Evolutionary conservation across 2,888 invertebrate genomes (phyloP).

Genomic region (Leptopilina syphax): DNA sequence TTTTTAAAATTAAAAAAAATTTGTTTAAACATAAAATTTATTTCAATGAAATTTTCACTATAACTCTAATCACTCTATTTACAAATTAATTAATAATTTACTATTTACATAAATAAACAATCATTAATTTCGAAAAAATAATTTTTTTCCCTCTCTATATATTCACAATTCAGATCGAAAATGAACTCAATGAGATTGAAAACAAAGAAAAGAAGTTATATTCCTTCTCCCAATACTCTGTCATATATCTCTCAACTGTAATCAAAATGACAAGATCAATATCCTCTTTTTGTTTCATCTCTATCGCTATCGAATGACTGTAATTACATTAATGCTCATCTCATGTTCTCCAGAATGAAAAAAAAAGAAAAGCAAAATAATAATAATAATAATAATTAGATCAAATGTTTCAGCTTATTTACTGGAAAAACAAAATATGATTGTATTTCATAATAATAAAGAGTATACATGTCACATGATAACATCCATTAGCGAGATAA

Average conservation of each 20-base stretch:
- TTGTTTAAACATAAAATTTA: too few relatives aligned
- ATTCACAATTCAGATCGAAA: too few relatives aligned
- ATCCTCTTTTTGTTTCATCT: background rate
- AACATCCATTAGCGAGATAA: constrained; percentile 9
- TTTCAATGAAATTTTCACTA: too few relatives aligned
- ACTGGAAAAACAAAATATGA: background rate
- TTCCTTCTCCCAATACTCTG: background rate
- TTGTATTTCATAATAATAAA: background rate
- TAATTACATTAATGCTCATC: background rate
- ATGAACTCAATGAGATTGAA: background rate
- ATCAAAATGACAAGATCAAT: constrained; percentile 1
- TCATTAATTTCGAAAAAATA: too few relatives aligned
- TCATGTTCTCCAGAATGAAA: background rate
- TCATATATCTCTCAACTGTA: background rate
- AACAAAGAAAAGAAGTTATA: background rate
- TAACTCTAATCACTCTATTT: too few relatives aligned
- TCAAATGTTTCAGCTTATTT: constrained; percentile 2
- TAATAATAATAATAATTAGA: background rate
- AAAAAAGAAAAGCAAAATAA: background rate
- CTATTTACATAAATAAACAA: too few relatives aligned
- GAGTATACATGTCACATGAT: background rate
- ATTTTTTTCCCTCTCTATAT: too few relatives aligned
- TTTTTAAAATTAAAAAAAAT: too few relatives aligned
- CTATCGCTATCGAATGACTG: constrained; percentile 7
- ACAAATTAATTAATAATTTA: too few relatives aligned